Base-by-base conservation (phyloP, 2,113 vertebrate genomes). In the Rafetus swinhoei region DNA sequence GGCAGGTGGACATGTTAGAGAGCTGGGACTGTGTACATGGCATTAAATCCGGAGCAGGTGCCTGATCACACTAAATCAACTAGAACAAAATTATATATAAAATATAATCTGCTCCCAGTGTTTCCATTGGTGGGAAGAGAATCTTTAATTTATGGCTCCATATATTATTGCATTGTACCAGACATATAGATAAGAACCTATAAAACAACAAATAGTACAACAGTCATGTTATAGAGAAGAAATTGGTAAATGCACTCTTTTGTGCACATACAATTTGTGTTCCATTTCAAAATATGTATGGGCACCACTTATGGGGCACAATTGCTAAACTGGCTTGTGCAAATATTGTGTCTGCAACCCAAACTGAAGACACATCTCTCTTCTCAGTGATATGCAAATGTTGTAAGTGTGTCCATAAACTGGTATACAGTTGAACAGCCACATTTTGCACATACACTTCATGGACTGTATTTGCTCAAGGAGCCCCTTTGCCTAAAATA, bases 91-190 rank as follows among this genome's bases (percentile, higher is more conserved):
- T 7, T 22, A 77, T 50, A 50, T 24, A 77, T 50, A 50, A 77
- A 77, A 3, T 55, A 1, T 3, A 7, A 2, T 13, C 5, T 32
- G 1, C 8, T 10, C 0, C 8, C 35, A 22, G 53, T 60, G 27
- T 85, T 82, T 82, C 53, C 6, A 4, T 65, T 87, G 0, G 27
- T 57, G 32, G 77, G 0, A 79, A 90, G 54, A 1, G 0, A 0
- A 16, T 32, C 52, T 76, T 22, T 13, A 1, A 11, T 18, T 9
- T 60, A 56, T 55, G 18, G 1, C 6, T 81, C 65, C 81, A 83
- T 60, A 60, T 1, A 56, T 69, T 79, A 2, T 50, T 1, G 12
- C 39, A 5, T 59, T 0, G 69, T 91, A 88, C 7, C 6, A n/a
- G 50, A 4, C 21, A 54, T 50, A 4, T 15, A 57, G 91, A 88